phyloP scores from a whole-genome alignment of 2,888 invertebrate species.

The Ypsolopha sequella region DNA sequence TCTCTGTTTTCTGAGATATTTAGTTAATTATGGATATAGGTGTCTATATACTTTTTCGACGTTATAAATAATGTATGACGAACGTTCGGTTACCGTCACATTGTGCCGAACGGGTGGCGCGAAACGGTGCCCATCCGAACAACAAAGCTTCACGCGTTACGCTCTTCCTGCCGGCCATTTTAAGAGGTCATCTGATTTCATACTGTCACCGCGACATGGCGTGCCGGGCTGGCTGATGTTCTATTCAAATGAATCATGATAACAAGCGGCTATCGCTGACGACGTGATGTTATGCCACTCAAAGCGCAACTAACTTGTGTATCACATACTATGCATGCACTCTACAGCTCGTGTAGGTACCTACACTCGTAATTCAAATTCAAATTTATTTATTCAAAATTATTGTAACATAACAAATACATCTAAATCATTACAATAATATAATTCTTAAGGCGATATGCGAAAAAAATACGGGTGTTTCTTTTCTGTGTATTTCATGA shows the following conservation, averaged over 20 bases:
- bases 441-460: too few species aligned
- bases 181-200: slow-evolving; percentile 44
- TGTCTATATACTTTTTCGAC: neutral
- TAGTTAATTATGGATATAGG: neutral
- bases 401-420: too few species aligned
- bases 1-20: neutral
- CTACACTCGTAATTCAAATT: too few species aligned
- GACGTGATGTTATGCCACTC: neutral
- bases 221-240: neutral
- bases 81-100: slow-evolving; percentile 13
- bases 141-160: slow-evolving; percentile 42
- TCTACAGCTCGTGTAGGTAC: too few species aligned
- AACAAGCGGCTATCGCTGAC: neutral
- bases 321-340: too few species aligned
- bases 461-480: too few species aligned
- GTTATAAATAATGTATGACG: slow-evolving; percentile 3
- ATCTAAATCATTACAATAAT: too few species aligned
- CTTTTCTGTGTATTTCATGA: too few species aligned
- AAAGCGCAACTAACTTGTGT: too few species aligned
- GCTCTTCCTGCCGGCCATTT: slow-evolving; percentile 36
- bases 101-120: slow-evolving; percentile 43
- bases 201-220: slow-evolving; percentile 22
- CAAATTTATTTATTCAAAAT: too few species aligned
- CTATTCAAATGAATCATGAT: neutral
- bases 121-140: slow-evolving; percentile 34